Percentiles rank a stretch among this genome's conserved stretches.
These are phyloP conservation scores for Venustoraphidia nigricollis DNA, from an alignment of 2,888 invertebrate genomes.

Conservation along the genomic window DNA sequence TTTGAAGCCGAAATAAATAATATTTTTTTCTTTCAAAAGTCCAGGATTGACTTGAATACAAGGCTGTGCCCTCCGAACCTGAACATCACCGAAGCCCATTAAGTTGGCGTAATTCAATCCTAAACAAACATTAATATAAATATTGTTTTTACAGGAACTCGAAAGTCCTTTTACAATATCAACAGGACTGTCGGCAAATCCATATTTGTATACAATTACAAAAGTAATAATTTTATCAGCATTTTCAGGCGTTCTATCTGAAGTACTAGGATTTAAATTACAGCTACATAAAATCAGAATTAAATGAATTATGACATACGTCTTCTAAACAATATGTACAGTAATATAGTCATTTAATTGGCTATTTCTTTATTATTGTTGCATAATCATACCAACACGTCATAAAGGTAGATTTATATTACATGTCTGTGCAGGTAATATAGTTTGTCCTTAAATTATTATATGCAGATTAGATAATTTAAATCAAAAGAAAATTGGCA, in stretches of 20 bases:
- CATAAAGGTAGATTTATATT: no score
- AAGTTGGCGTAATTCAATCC: no score
- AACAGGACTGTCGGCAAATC: conserved; percentile 79
- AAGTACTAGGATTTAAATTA: conserved; percentile 89
- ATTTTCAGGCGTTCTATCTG: conserved; percentile 89
- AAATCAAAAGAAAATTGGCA: no score
- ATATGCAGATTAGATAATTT: no score
- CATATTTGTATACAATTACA: conserved; percentile 87
- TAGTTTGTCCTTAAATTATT: no score
- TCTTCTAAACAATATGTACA: neutral
- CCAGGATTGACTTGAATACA: no score
- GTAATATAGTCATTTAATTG: neutral
- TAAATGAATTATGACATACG: conserved; percentile 33
- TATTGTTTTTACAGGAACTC: conserved; percentile 53
- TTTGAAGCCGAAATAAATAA: neutral
- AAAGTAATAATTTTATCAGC: conserved; percentile 92
- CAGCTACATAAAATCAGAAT: conserved; percentile 95
- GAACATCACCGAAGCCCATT: no score
- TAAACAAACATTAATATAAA: no score
- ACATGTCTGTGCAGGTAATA: no score
- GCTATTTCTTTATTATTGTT: no score
- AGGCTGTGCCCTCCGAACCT: no score
- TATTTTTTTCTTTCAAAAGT: neutral
- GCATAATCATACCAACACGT: no score
- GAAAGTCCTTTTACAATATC: conserved; percentile 96